A percentile compares a stretch with the other conserved stretches of the same genome.
phyloP scores from a whole-genome alignment of 2,888 invertebrate genomes.

The Oxystoma pomonae region DNA sequence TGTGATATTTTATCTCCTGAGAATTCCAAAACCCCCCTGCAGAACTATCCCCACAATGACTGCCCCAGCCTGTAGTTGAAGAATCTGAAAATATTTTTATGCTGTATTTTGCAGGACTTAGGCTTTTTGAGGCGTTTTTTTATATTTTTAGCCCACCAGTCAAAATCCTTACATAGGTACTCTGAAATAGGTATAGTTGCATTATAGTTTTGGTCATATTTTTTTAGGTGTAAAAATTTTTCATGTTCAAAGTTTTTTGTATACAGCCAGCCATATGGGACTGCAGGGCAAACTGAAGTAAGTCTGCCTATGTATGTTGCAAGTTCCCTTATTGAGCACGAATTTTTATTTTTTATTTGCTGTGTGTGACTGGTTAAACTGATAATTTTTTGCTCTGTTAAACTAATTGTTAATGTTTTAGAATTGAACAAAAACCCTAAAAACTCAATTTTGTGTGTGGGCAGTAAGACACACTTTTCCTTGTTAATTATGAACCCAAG shows the following conservation, averaged over 20 bases:
- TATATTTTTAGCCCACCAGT: neutral
- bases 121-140: too few relatives aligned
- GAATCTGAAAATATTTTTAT: constrained; percentile 1
- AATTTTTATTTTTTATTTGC: too few relatives aligned
- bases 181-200: too few relatives aligned
- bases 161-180: too few relatives aligned
- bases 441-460: neutral
- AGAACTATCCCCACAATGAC: neutral
- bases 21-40: constrained; percentile 1
- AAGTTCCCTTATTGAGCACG: too few relatives aligned
- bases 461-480: neutral
- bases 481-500: neutral
- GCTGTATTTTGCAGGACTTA: neutral
- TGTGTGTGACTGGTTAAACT: too few relatives aligned
- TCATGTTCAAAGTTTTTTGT: neutral
- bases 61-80: neutral
- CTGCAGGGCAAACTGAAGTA: too few relatives aligned
- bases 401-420: neutral
- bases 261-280: neutral
- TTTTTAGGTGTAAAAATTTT: neutral
- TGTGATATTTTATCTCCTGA: constrained; percentile 1
- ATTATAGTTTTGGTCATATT: too few relatives aligned
- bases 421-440: neutral
- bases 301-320: too few relatives aligned
- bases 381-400: neutral